phyloP scores from a whole-genome alignment of 2,888 invertebrate genomes.

The Bellardia bayeri region DNA sequence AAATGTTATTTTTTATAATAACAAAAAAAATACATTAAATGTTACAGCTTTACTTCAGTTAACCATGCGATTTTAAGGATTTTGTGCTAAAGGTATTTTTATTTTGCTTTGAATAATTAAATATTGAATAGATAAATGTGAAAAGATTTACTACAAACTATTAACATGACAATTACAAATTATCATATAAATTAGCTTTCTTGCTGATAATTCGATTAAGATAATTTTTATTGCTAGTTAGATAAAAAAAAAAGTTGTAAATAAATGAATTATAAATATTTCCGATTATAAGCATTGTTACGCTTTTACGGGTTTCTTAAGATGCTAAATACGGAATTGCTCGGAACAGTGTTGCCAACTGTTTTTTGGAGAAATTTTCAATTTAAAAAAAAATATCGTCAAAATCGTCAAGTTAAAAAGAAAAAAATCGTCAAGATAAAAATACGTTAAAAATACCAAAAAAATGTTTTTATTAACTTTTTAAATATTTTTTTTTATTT shows the following conservation, averaged over 20 bases:
- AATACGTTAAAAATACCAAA: no score
- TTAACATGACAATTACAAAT: conserved; percentile 57
- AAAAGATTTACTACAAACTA: conserved; percentile 26
- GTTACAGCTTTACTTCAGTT: conserved; percentile 18
- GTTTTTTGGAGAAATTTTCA: no score
- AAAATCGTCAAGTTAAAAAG: no score
- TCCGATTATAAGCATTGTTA: neutral
- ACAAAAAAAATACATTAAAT: conserved; percentile 2
- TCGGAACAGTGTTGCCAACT: no score
- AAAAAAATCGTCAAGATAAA: no score
- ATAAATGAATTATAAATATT: no score
- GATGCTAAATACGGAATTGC: no score
- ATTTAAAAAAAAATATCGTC: no score
- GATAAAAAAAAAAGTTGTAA: no score
- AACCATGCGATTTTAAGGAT: conserved; percentile 57
- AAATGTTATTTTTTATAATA: conserved; percentile 9
- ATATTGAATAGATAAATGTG: conserved; percentile 23
- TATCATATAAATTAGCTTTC: conserved; percentile 61
- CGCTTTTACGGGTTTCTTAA: neutral
- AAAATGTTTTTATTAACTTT: no score
- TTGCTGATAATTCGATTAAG: conserved; percentile 57
- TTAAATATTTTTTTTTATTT: no score
- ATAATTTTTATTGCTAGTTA: conserved; percentile 37
- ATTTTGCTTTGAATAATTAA: conserved; percentile 9
- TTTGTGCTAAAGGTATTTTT: neutral